Base-by-base conservation (phyloP, 1,140 invertebrate genomes). In the Drosophila lowei region DNA sequence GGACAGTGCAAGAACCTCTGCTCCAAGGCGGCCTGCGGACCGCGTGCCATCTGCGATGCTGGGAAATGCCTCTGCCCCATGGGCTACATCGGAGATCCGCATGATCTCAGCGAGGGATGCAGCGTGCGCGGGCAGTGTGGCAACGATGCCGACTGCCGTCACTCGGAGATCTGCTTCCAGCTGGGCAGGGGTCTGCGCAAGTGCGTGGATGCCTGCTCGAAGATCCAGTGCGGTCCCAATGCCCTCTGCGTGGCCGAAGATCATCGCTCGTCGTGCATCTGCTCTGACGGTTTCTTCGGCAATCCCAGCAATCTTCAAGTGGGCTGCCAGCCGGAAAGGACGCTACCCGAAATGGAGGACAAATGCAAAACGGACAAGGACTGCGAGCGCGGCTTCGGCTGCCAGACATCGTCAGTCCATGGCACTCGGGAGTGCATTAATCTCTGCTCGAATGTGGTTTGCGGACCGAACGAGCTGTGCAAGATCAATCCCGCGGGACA, bases 161-260 rank as follows among this genome's bases (percentile, higher is more conserved):
- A 94, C 71, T 93, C 95, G 8, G 95, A 98, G 92, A 97, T 97
- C 80, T 98, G 97, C 89, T 96, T 97, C 91, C 96, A 96, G 92
- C 84, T 96, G 42, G 94, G 95, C 28, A 95, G 95, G 92, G 95
- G 94, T 7, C 85, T 94, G 3, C 93, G 96, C 42, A 96, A 96
- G 90, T 97, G 96, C 91, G 94, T 97, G 1, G 96, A 97, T 81
- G 96, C 95, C 3, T 98, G 97, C 83, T 95, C 94, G 57, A 96
- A 97, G 91, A 92, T 96, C 8, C 96, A 97, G 79, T 98, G 97
- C 90, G 97, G 97, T 11, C 96, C 97, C 1, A 98, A 98, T 91
- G 96, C 97, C 3, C 91, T 97, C 1, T 98, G 97, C 85, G 93
- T 97, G 0, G 94, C 95, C 18, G 94, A 96, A 58, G 95, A 96